phyloP scores from a whole-genome alignment of 2,888 invertebrate genomes.

The Junonia oenone region DNA sequence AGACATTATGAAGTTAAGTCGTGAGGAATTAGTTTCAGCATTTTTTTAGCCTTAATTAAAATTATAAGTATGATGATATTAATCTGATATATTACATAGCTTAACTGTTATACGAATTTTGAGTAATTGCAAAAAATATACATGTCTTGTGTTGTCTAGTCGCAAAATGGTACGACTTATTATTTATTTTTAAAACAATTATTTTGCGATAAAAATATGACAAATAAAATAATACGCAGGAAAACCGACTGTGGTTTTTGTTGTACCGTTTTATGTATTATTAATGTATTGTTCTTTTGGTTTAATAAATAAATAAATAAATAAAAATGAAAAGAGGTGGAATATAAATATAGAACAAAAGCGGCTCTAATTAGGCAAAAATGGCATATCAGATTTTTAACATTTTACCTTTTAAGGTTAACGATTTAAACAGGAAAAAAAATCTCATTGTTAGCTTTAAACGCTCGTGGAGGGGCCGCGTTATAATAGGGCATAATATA shows the following conservation, averaged over 20 bases:
- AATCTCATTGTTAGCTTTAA: constrained; percentile 69
- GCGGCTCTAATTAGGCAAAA: constrained; percentile 55
- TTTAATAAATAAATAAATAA: too few relatives aligned
- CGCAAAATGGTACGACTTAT: neutral
- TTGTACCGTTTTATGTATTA: too few relatives aligned
- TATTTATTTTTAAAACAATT: neutral
- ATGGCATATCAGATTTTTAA: constrained; percentile 63
- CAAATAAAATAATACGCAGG: too few relatives aligned
- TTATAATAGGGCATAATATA: constrained; percentile 78
- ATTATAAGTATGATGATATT: neutral
- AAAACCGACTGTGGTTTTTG: too few relatives aligned
- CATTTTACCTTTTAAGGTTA: constrained; percentile 63
- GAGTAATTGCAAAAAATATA: too few relatives aligned
- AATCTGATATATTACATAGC: too few relatives aligned
- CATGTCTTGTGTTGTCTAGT: neutral
- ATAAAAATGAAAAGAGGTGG: neutral
- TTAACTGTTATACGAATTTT: too few relatives aligned
- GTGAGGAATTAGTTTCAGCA: constrained; percentile 7
- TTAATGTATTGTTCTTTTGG: too few relatives aligned
- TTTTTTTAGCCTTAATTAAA: neutral
- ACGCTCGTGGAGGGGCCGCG: constrained; percentile 59
- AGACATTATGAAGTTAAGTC: constrained; percentile 40
- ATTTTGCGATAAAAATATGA: neutral
- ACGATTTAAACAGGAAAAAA: constrained; percentile 66
- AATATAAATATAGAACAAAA: constrained; percentile 20